Evolutionary conservation across 2,797 vertebrate species (phyloP), one percentile per base, ranked within the genome.

Genomic region (Aselliscus stoliczkanus): DNA sequence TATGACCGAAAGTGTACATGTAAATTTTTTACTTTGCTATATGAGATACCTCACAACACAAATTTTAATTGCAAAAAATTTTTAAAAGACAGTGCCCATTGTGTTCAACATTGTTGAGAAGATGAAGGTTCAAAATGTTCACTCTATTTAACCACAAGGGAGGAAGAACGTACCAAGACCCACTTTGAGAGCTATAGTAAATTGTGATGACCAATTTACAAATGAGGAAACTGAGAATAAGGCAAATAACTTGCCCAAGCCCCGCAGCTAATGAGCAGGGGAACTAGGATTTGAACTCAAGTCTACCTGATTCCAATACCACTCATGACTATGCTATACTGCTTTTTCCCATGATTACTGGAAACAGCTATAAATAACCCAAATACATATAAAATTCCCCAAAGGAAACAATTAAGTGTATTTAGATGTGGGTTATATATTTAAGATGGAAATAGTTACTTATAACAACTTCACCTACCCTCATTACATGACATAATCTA

Each of bases 181-280:
- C n/a, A 60, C 20, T 85, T 31, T 80, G 47, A 62, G 39, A 29
- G 6, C 25, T 73, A 18, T 0, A 72, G 18, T n/a, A 12, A 37
- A 67, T 27, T 72, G 4, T 29, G 25, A 82, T 62, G 47, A 67
- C 18, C 39, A 65, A 58, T n/a, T 89, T 86, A 69, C 65, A 81
- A 79, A 75, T 50, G 34, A 93, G 56, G 44, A 96, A 79, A 89
- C 73, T 77, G 42, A 84, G 44, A 83, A 69, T 20, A 87, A 92
- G n/a, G 90, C n/a, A 75, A 91, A 72, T 23, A 76, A 76, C 39
- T 70, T 87, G 58, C 23, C 89, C 50, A 64, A 50, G 77, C 5
- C 52, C 94, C 42, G 85, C 13, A 86, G 39, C 25, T 86, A 70
- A 79, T n/a, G 47, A 81, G 77, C 31, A 37, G 37, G 76, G 14